Evolutionary conservation across 2,888 invertebrate species (phyloP), one percentile per base, ranked within the genome.

Genomic region (Platerodrilus igneus): DNA sequence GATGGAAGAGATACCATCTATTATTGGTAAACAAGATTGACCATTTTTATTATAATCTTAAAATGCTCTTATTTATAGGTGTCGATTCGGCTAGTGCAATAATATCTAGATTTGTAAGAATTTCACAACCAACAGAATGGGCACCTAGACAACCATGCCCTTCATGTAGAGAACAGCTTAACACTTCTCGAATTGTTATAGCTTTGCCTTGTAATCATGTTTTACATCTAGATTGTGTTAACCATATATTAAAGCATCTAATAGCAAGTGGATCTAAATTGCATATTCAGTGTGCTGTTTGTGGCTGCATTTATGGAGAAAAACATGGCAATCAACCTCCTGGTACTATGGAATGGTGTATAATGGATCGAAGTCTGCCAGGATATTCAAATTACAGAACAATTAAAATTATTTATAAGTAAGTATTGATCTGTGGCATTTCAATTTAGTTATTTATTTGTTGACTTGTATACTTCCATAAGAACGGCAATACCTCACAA

Each of bases 201-300:
- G 73, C 84, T 39, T 78, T 77, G 52, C 79, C 79, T 45, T 91
- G 90, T 66, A 77, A 78, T 48, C 91, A 91, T 69, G 75, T 83
- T 64, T 76, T 89, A 67, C 90, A 90, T 67, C 74, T 85, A 55
- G 80, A 82, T 55, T 91, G 91, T 62, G 72, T 91, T 23, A 80
- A 82, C 59, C 80, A 81, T 27, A 79, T 86, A 72, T 77, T 87
- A 37, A 80, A 79, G 29, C 77, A 78, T 14, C 78, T 79, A 51
- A 76, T 76, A 56, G 69, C 68, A 37, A 64, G 63, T 19, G 60
- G 63, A 4, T 55, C 66, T 2, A 70, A 66, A 38, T 70, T 86
- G 53, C 86, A 85, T 64, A 79, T 91, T 55, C 87, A 87, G 66
- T 93, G 93, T 64, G 86, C 86, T 2, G 83, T 86, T 14, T 92